These are phyloP conservation scores for Paguma larvata DNA, from an alignment of 2,797 vertebrate species.

Conservation along the genomic window DNA sequence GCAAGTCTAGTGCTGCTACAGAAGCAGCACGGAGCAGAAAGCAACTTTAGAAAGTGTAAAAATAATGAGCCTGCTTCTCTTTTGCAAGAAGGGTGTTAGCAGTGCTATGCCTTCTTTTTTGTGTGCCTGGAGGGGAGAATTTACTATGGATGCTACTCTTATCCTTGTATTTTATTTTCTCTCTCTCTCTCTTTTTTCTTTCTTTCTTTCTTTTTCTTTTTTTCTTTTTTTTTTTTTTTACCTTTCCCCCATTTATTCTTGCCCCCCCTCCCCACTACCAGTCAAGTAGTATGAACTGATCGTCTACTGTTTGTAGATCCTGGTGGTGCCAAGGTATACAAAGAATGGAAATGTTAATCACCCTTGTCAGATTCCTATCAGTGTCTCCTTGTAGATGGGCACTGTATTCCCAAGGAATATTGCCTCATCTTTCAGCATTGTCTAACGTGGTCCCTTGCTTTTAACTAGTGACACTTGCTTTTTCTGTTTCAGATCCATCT, in stretches of 20 bases:
- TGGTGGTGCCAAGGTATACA: background rate
- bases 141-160: background rate
- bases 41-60: background rate
- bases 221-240: background rate
- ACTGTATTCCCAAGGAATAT: background rate
- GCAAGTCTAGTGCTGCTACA: conserved; percentile 38
- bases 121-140: background rate
- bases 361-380: background rate
- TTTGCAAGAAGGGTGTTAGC: background rate
- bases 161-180: background rate
- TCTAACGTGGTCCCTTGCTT: background rate
- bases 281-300: background rate
- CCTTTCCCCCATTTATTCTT: background rate
- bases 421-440: background rate
- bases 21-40: background rate
- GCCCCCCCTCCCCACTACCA: background rate
- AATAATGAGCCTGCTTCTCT: conserved; percentile 50
- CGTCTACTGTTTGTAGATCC: background rate
- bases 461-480: background rate
- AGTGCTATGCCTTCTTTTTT: background rate
- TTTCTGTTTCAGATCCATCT: background rate
- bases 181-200: background rate
- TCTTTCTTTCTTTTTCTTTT: background rate
- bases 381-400: background rate
- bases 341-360: background rate